Evolutionary conservation across 2,888 invertebrate species (phyloP).

Genomic region (Campoplex nolae): DNA sequence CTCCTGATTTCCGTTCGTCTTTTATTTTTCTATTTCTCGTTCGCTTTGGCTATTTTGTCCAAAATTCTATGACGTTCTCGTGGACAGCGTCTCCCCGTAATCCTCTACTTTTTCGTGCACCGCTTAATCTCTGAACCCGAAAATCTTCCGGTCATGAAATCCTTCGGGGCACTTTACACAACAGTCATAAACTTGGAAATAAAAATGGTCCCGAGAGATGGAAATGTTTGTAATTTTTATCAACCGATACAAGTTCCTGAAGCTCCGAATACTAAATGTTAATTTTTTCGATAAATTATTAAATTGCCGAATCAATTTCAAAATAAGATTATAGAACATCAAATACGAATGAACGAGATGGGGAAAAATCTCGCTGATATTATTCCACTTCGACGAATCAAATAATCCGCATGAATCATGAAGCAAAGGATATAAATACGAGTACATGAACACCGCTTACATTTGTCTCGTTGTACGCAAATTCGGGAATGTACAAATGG

Average conservation of each 20-base stretch:
- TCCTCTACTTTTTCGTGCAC: slow-evolving; percentile 11
- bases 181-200: slow-evolving; percentile 10
- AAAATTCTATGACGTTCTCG: slow-evolving; percentile 16
- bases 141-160: neutral
- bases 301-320: neutral
- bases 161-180: neutral
- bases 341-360: too few species aligned
- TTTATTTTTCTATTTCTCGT: slow-evolving; percentile 16
- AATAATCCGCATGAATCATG: neutral
- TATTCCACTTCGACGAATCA: too few species aligned
- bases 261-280: neutral
- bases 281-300: neutral
- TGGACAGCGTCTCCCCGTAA: neutral
- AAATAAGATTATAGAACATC: neutral
- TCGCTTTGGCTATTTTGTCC: slow-evolving; percentile 8
- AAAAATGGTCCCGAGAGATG: neutral
- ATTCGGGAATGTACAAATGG: slow-evolving; percentile 26
- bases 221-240: neutral
- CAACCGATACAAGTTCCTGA: neutral
- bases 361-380: too few species aligned
- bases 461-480: neutral
- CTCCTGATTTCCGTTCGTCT: slow-evolving; percentile 10
- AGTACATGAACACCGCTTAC: too few species aligned
- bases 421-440: neutral
- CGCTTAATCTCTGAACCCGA: neutral